A percentile compares a stretch with the other conserved stretches of the same genome.
phyloP scores from a whole-genome alignment of 2,113 vertebrate genomes.

The Lipophrys pholis region DNA sequence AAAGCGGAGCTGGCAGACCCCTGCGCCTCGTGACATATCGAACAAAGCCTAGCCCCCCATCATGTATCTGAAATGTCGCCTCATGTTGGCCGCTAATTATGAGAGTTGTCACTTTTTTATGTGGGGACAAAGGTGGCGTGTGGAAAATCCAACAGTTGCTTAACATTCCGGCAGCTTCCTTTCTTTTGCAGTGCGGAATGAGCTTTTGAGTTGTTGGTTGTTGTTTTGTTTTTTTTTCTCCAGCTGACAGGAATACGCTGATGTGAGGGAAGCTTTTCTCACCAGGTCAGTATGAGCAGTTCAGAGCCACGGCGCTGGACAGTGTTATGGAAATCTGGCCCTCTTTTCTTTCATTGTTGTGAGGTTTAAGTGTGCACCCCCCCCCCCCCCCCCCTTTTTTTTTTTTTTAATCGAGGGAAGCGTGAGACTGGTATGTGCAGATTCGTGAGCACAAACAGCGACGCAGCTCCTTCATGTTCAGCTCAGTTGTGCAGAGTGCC shows the following conservation, averaged over 20 bases:
- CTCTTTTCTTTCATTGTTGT: slow-evolving; percentile 74
- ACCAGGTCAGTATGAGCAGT: slow-evolving; percentile 52
- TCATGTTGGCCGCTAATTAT: slow-evolving; percentile 35
- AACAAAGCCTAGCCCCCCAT: slow-evolving; percentile 40
- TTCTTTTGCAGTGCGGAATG: slow-evolving; percentile 4
- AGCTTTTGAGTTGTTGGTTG: too few species aligned
- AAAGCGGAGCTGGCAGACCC: slow-evolving; percentile 23
- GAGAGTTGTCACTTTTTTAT: slow-evolving; percentile 24
- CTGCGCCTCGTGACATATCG: slow-evolving; percentile 24
- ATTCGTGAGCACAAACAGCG: slow-evolving; percentile 59
- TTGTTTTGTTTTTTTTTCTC: too few species aligned
- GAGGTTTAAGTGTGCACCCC: slow-evolving; percentile 43
- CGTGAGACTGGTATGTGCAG: slow-evolving; percentile 52
- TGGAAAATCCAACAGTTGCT: slow-evolving; percentile 3
- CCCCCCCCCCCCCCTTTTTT: slow-evolving; percentile 19
- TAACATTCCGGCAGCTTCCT: slow-evolving; percentile 22
- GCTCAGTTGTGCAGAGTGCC: too few species aligned
- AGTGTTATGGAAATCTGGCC: slow-evolving; percentile 76
- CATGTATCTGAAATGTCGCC: slow-evolving; percentile 40
- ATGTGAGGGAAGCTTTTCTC: slow-evolving; percentile 61
- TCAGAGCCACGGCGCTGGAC: slow-evolving; percentile 49
- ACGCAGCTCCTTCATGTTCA: too few species aligned
- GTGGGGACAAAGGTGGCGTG: slow-evolving; percentile 17
- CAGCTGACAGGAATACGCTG: slow-evolving; percentile 11
- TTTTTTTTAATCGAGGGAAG: too few species aligned